Percentiles rank a stretch among this genome's conserved stretches.
Conservation (phyloP, 2,797 vertebrate species). For the Fringilla coelebs region DNA sequence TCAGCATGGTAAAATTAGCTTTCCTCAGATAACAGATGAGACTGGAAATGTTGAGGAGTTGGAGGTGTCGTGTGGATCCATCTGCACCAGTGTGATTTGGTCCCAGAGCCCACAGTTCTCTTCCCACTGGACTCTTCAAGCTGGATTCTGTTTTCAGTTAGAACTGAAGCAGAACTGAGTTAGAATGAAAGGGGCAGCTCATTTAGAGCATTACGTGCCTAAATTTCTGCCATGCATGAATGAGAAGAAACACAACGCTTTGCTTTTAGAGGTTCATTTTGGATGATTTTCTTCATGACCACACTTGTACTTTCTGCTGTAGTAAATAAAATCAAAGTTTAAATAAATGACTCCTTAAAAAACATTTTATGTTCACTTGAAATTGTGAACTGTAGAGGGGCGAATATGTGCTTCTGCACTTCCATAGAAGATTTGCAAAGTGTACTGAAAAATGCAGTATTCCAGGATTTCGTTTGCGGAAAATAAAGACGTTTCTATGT, state of each 20-base stretch:
- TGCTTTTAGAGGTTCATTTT: neutral
- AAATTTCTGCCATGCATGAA: neutral
- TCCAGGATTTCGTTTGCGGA: neutral
- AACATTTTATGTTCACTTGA: neutral
- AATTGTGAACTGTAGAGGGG: neutral
- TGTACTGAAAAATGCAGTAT: neutral
- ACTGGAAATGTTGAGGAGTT: neutral
- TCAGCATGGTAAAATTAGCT: constrained; percentile 3
- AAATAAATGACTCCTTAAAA: neutral
- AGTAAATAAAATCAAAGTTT: neutral
- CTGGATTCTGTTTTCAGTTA: neutral
- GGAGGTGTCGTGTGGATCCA: neutral
- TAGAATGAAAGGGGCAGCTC: neutral
- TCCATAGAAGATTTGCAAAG: neutral
- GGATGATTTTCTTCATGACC: neutral
- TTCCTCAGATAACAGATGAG: neutral
- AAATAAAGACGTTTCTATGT: neutral
- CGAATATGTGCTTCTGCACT: neutral
- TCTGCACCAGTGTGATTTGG: neutral
- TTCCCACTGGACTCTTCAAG: neutral
- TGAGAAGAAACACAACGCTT: neutral
- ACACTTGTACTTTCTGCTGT: neutral
- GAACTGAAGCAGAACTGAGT: neutral
- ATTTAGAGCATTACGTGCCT: neutral
- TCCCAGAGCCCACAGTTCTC: neutral